These are phyloP conservation scores for Pyrgilauda ruficollis DNA, from an alignment of 2,113 vertebrate species.

Conservation along the genomic window DNA sequence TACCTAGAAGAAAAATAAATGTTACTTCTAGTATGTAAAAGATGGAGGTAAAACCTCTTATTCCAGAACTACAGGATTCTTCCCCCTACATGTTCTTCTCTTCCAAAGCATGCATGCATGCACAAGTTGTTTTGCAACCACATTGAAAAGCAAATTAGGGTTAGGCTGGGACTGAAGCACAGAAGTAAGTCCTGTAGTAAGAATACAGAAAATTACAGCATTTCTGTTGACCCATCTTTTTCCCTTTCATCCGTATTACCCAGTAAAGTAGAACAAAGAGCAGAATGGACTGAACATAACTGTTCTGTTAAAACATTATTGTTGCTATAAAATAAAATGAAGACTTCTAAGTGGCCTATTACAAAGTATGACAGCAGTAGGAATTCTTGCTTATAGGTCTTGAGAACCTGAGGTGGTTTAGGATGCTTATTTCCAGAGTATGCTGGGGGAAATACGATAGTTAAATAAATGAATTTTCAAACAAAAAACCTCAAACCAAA, in stretches of 20 bases:
- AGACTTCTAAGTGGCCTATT: not conserved
- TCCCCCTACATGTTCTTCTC: fast-evolving
- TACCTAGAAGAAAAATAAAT: not conserved
- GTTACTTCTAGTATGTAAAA: not conserved
- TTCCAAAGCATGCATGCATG: not conserved
- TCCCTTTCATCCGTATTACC: not conserved
- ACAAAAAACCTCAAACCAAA: not conserved
- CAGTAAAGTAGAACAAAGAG: not conserved
- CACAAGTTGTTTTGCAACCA: not conserved
- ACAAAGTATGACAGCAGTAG: not conserved
- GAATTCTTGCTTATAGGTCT: not conserved
- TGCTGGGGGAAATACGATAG: not conserved
- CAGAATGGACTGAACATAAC: not conserved
- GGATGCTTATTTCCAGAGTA: not conserved
- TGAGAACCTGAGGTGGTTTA: not conserved
- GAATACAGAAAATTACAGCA: not conserved
- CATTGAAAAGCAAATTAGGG: not conserved
- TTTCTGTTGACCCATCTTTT: not conserved
- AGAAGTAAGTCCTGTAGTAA: not conserved
- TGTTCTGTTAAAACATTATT: not conserved
- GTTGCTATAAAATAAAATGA: not conserved
- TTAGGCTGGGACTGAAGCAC: not conserved
- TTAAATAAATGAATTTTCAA: not conserved
- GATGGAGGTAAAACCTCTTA: not conserved
- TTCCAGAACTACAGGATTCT: not conserved